Evolutionary conservation across 2,113 vertebrate genomes (phyloP).

Genomic region (Salvelinus fontinalis): DNA sequence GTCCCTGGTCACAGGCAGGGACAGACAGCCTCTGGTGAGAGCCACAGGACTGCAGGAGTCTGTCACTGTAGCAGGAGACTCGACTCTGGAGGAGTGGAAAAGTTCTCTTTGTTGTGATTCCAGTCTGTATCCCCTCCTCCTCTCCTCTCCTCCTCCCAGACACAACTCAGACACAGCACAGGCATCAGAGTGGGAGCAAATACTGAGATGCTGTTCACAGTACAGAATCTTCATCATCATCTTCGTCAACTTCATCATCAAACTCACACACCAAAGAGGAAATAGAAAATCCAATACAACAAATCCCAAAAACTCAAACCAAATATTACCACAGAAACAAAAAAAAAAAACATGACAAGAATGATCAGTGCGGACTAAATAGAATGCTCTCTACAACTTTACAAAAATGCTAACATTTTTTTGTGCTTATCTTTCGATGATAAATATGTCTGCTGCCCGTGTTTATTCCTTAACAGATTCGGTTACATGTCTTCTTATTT

Average conservation of each 20-base stretch:
- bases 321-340: constrained; percentile 69
- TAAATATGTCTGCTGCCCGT: constrained; percentile 19
- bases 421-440: constrained; percentile 69
- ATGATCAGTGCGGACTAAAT: constrained; percentile 61
- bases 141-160: not conserved
- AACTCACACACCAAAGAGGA: constrained; percentile 47
- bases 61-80: constrained; percentile 62
- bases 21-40: constrained; percentile 44
- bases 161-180: constrained; percentile 18
- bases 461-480: constrained; percentile 14
- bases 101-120: constrained; percentile 27
- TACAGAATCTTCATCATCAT: constrained; percentile 52
- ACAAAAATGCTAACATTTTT: constrained; percentile 54
- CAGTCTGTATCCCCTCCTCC: constrained; percentile 17
- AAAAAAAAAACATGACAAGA: constrained; percentile 56
- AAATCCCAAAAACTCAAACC: constrained; percentile 62
- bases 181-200: constrained; percentile 45
- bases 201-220: constrained; percentile 66
- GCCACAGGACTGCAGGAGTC: constrained; percentile 36
- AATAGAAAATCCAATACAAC: constrained; percentile 59
- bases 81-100: constrained; percentile 35
- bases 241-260: constrained; percentile 33
- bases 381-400: constrained; percentile 58
- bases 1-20: constrained; percentile 18
- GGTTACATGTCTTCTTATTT: constrained; percentile 14